Base-by-base conservation (phyloP, 92 coral and sea anemone genomes). In the Metridium senile region DNA sequence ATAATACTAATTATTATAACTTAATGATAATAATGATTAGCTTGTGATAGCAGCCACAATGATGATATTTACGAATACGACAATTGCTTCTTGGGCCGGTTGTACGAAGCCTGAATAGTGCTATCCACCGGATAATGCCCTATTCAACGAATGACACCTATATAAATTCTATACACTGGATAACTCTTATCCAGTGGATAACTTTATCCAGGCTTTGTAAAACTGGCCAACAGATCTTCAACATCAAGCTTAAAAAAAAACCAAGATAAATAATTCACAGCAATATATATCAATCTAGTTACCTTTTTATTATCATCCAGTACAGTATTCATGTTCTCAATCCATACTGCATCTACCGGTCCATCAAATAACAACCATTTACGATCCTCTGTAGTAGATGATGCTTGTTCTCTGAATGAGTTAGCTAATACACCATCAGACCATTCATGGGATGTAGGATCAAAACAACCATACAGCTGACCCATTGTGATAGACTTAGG, bases 311-410 rank as follows among this genome's bases (percentile, higher is more conserved):
- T 94, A 68, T 94, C 98, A 74, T 94, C 98, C 31, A 94, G 83
- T 70, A 94, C 98, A 26, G 98, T 94, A 78, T 94, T 94, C 98
- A 94, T 94, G 81, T 94, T 94, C 46, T 94, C 98, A 62, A 94
- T 94, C 98, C 98, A 94, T 45, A 94, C 98, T 21, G 98, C 98
- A 71, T 94, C 98, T 4, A 94, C 98, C 9, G 98, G 98, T 9
- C 98, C 98, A 70, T 93, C 98, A 53, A 93, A 93, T 70, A 93
- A 65, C 80, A 93, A 64, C 98, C 98, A 93, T 72, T 93, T 93
- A 18, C 98, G 85, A 46, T 93, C 98, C 10, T 93, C 97, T 26
- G 97, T 79, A 25, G 97, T 90, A 17, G 98, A 93, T 54, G 97
- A 85, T 62, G 98, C 98, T 34, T 88, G 88, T 33, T 93, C 98